Evolutionary conservation across 2,113 vertebrate genomes (phyloP), one percentile per base, ranked within the genome.

Genomic region (Erythrocercus mccallii): DNA sequence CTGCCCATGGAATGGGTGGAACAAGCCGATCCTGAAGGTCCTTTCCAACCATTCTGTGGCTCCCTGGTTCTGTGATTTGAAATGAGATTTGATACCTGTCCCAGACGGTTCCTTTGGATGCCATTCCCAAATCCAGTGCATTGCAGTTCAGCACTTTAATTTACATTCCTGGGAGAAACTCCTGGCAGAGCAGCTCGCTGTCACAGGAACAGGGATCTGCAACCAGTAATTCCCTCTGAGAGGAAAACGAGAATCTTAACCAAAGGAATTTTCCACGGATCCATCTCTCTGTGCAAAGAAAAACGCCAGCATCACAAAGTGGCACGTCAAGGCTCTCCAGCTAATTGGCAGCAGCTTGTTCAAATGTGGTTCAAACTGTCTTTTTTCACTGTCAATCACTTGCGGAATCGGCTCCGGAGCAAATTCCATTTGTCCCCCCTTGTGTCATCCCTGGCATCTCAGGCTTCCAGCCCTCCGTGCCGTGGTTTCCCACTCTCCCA

Each of bases 231-330:
- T 82, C 45, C 13, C 53, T 37, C 57, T 23, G 71, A 85, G 86
- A 72, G 57, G 61, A 90, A 84, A 88, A 90, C 1, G 3, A 93
- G 66, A 31, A 51, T 31, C 40, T 35, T 60, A 76, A 85, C 47
- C 82, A 30, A 50, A 6, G 50, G 76, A 92, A 88, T 95, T 93
- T 94, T 86, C 76, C 51, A 16, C 3, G 4, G 62, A 21, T 51
- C 76, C 58, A 42, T 56, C 40, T 78, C 60, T 28, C 17, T 7
- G 24, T 22, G 35, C 13, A 15, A 48, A 85, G 16, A 18, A 85
- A 94, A 87, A 54, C 0, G 38, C 16, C 20, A 38, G 7, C 68
- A 60, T 91, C 42, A 18, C 58, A 64, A 68, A 84, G 71, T 7
- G 27, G 12, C 83, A 50, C 4, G 1, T 4, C 30, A 22, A 38